Base-by-base conservation (phyloP, 1,140 invertebrate species). In the Fopius arisanus region DNA sequence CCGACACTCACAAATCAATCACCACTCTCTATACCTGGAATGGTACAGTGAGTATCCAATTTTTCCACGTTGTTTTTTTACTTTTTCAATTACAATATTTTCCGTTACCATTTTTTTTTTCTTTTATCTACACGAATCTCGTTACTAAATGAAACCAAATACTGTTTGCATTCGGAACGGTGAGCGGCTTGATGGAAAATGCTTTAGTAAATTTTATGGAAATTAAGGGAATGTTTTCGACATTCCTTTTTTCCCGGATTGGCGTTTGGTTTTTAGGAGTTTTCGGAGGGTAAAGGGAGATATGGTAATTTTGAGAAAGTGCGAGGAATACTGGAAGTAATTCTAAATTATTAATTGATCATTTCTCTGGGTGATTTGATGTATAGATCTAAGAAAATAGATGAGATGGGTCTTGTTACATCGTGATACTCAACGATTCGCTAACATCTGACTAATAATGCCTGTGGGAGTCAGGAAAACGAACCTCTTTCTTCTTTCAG, bases 1-100 rank as follows among this genome's bases (percentile, higher is more conserved):
- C 33, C 62, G 70, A 72, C 70, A 48, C 62, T 72, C 62, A 31
- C 70, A 66, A 65, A 72, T 72, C 70, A 72, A 72, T 72, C 70
- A 72, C 23, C 2, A 31, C 9, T 28, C 28, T 65, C n/a, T 65
- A 31, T 65, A 14, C 9, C 29, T 29, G 59, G 41, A 72, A 48
- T 66, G 3, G 26, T 40, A 72, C 48, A 41, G 16, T 16, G 28
- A 29, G 28, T 59, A 10, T 70, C 12, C 26, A n/a, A 28, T 62
- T 65, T 65, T 65, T 29, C 14, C 28, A 1, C 6, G n/a, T 65
- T 65, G 6, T 65, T 65, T 63, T 65, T 65, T 65, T n/a, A 2
- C 3, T 19, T 65, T 43, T 72, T 65, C 41, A 48, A 72, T 71
- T 71, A 54, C 59, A 37, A 40, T 63, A 62, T 41, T 65, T 65